A percentile compares a stretch with the other conserved stretches of the same genome.
phyloP scores from a whole-genome alignment of 2,888 invertebrate species.

The Drosophila diplacantha region DNA sequence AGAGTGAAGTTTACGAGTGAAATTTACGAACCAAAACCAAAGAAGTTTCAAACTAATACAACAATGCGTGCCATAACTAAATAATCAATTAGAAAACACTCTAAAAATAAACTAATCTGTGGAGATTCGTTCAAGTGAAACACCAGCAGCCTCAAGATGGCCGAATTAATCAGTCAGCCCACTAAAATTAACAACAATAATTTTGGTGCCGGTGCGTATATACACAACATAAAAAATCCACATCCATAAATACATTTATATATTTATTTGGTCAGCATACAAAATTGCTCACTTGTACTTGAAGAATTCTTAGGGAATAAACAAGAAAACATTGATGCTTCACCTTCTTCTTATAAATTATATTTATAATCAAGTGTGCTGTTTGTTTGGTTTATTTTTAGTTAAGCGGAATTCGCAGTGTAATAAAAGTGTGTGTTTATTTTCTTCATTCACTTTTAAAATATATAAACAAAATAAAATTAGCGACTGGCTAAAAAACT shows the following conservation, averaged over 20 bases:
- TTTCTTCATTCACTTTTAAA: conserved; percentile 25
- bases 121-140: conserved; percentile 3
- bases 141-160: conserved; percentile 68
- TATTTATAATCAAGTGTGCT: conserved; percentile 25
- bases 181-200: conserved; percentile 73
- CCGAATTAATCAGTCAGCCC: conserved; percentile 73
- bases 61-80: conserved; percentile 61
- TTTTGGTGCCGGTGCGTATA: conserved; percentile 65
- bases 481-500: neutral
- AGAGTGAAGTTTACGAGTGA: conserved; percentile 30
- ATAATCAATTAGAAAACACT: conserved; percentile 18
- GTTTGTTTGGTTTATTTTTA: conserved; percentile 37
- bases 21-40: conserved; percentile 38
- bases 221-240: conserved; percentile 35
- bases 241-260: conserved; percentile 9
- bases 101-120: conserved; percentile 17
- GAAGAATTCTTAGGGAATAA: conserved; percentile 16
- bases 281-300: conserved; percentile 6
- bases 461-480: conserved; percentile 32
- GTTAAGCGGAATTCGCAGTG: conserved; percentile 20
- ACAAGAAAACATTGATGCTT: conserved; percentile 19
- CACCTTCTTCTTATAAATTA: conserved; percentile 20
- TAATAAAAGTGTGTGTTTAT: conserved; percentile 37
- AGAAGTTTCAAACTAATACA: conserved; percentile 8
- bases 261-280: conserved; percentile 3